Percentiles rank a stretch among this genome's conserved stretches.
phyloP scores from a whole-genome alignment of 2,888 invertebrate species.

The Bellardia bayeri region DNA sequence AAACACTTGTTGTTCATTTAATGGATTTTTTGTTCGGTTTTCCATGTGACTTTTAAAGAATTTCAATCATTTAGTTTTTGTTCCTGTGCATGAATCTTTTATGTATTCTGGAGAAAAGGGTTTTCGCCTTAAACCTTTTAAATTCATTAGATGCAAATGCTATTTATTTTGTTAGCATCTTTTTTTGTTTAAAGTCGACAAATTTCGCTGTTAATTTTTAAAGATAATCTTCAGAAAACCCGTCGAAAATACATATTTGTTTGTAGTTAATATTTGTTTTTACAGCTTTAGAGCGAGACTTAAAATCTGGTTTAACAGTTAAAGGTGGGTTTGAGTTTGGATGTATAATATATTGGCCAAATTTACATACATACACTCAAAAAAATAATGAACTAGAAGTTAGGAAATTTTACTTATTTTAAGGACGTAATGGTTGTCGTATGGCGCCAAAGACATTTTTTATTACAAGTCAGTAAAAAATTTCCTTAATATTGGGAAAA shows the following conservation, averaged over 20 bases:
- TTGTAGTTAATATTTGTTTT: conserved; percentile 10
- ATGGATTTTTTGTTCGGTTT: neutral
- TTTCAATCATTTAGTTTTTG: neutral
- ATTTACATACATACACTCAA: too few species aligned
- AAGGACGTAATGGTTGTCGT: too few species aligned
- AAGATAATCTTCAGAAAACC: conserved; percentile 1
- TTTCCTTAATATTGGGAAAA: too few species aligned
- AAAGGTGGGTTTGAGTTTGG: too few species aligned
- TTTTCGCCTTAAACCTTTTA: conserved; percentile 14
- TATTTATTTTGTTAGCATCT: neutral
- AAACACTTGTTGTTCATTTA: conserved; percentile 23
- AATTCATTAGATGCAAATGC: conserved; percentile 6
- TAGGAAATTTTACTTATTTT: too few species aligned
- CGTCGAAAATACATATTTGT: neutral
- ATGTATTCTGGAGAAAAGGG: neutral
- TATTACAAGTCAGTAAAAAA: too few species aligned
- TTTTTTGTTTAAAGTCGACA: conserved; percentile 1
- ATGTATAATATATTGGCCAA: too few species aligned
- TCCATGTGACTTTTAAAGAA: conserved; percentile 1
- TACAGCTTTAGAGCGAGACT: neutral
- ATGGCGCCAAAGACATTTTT: too few species aligned
- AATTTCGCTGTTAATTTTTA: neutral
- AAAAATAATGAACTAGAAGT: too few species aligned
- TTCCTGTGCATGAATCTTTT: neutral
- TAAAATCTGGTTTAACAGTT: too few species aligned